Evolutionary conservation across 2,113 vertebrate species (phyloP).

Genomic region (Gadus chalcogrammus): DNA sequence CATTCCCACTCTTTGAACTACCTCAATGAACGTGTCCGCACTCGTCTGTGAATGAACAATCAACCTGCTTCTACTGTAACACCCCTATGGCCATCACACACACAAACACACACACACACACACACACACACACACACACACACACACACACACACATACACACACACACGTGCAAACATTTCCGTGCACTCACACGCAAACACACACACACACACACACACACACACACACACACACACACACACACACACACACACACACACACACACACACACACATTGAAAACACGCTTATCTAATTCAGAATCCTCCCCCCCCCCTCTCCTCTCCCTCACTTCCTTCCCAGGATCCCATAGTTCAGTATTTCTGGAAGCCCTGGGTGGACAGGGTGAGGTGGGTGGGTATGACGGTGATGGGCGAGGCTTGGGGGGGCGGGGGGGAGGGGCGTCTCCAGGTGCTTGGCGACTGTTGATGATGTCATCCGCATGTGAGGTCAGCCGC

Average conservation of each 20-base stretch:
- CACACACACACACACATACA: conserved; percentile 9
- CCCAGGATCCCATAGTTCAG: conserved; percentile 45
- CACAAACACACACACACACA: conserved; percentile 36
- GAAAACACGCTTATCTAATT: conserved; percentile 10
- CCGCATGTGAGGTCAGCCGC: no score
- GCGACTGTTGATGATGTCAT: no score
- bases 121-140: conserved; percentile 26
- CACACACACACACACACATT: not conserved
- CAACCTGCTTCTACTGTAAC: conserved; percentile 62
- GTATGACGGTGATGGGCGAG: not conserved
- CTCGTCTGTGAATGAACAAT: conserved; percentile 58
- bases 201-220: not conserved
- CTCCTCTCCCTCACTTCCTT: not conserved
- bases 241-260: conserved; percentile 9
- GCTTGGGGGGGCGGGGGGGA: not conserved
- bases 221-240: not conserved
- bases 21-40: not conserved
- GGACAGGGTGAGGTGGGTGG: conserved; percentile 4
- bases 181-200: not conserved
- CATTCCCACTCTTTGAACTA: not conserved
- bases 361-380: conserved; percentile 32
- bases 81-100: conserved; percentile 59
- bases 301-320: conserved; percentile 34
- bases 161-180: not conserved
- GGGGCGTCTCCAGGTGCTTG: no score